These are phyloP conservation scores for Pyrgilauda ruficollis DNA, from an alignment of 2,113 vertebrate genomes.

Conservation along the genomic window DNA sequence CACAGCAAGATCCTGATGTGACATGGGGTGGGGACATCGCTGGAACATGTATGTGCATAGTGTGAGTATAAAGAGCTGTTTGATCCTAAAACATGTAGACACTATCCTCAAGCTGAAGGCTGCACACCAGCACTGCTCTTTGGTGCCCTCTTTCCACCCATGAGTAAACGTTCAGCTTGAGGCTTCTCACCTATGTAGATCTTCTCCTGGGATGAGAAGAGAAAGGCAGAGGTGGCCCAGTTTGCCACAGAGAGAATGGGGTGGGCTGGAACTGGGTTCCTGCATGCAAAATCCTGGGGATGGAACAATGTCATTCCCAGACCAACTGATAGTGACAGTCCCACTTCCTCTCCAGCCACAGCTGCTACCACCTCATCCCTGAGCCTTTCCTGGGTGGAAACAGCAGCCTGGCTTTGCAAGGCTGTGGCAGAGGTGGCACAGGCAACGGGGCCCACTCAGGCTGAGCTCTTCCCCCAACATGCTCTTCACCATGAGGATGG, in stretches of 20 bases:
- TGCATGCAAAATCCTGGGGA: not conserved
- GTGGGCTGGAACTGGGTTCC: not conserved
- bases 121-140: not conserved
- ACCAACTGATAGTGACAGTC: not conserved
- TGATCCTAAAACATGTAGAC: rapidly evolving
- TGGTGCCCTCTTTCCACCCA: not conserved
- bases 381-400: not conserved
- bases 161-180: not conserved
- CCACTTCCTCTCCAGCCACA: not conserved
- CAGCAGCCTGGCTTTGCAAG: not conserved
- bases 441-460: rapidly evolving
- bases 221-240: not conserved
- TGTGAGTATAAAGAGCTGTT: not conserved
- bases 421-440: not conserved
- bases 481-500: not conserved
- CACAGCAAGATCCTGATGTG: not conserved
- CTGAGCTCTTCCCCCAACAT: not conserved
- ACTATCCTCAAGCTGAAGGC: rapidly evolving
- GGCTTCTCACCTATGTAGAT: not conserved
- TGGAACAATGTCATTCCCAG: not conserved
- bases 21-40: rapidly evolving
- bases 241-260: not conserved
- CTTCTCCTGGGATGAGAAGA: not conserved
- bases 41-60: rapidly evolving
- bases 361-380: not conserved